Percentiles rank a stretch among this genome's conserved stretches.
Conservation (phyloP, 1,140 invertebrate genomes). For the Drosophila athabasca region DNA sequence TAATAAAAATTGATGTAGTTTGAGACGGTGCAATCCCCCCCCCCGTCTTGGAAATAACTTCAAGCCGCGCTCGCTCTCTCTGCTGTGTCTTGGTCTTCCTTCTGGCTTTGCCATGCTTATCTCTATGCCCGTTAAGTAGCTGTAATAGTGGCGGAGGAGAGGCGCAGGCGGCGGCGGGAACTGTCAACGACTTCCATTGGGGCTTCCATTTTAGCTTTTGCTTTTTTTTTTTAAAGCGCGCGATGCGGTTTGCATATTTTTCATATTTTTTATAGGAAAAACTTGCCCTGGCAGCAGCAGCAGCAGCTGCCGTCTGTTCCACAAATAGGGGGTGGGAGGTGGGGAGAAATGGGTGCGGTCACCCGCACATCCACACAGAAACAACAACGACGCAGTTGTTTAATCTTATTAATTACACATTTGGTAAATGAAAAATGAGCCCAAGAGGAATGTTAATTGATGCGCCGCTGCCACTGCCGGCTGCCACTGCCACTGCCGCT, state of each 20-base stretch:
- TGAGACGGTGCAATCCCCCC: conserved; percentile 19
- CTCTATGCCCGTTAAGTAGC: conserved; percentile 57
- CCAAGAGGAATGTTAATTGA: conserved; percentile 73
- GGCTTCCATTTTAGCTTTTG: conserved; percentile 58
- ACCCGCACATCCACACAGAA: conserved; percentile 41
- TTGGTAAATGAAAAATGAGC: conserved; percentile 71
- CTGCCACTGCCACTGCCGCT: no score
- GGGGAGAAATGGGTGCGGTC: conserved; percentile 72
- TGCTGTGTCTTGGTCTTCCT: conserved; percentile 1
- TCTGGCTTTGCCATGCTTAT: conserved; percentile 37
- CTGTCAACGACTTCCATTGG: conserved; percentile 59
- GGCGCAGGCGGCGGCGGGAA: conserved; percentile 2
- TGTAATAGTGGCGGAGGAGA: conserved; percentile 45
- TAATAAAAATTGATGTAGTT: conserved; percentile 80
- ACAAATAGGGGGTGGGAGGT: conserved; percentile 9
- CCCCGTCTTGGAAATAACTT: conserved; percentile 44
- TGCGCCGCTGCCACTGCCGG: conserved; percentile 7
- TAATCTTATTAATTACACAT: conserved; percentile 80
- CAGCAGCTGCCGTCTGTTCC: background rate
- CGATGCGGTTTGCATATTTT: conserved; percentile 79
- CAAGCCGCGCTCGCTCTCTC: conserved; percentile 15
- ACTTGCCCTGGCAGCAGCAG: conserved; percentile 11
- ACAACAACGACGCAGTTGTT: conserved; percentile 65
- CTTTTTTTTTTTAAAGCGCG: conserved; percentile 60
- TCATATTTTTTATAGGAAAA: conserved; percentile 62